Evolutionary conservation across 1,140 invertebrate genomes (phyloP).

Genomic region (Sitophilus oryzae): DNA sequence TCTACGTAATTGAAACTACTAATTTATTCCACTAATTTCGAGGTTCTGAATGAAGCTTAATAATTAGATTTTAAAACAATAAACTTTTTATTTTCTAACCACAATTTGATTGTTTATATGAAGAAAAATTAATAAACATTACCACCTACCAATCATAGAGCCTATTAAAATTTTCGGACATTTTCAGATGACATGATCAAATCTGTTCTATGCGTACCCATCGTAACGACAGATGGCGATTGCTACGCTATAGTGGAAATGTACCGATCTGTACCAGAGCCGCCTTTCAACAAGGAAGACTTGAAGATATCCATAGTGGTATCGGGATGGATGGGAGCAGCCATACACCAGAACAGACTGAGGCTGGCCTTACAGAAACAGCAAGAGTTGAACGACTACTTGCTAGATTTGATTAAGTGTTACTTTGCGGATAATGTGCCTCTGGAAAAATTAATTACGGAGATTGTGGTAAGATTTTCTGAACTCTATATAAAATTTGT

Average conservation of each 20-base stretch:
- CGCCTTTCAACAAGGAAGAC: slow-evolving; percentile 35
- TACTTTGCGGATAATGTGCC: slow-evolving; percentile 50
- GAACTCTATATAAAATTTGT: too few relatives aligned
- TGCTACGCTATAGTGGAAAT: slow-evolving; percentile 52
- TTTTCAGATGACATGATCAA: slow-evolving; percentile 42
- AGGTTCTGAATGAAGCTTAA: too few relatives aligned
- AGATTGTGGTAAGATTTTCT: slow-evolving; percentile 48
- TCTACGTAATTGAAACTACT: too few relatives aligned
- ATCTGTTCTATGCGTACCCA: slow-evolving; percentile 50
- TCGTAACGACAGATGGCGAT: slow-evolving; percentile 49
- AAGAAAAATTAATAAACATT: background rate
- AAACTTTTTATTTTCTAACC: too few relatives aligned
- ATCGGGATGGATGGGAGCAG: slow-evolving; percentile 51
- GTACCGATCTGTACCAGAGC: slow-evolving; percentile 42
- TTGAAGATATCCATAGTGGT: slow-evolving; percentile 44
- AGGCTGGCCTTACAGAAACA: slow-evolving; percentile 47
- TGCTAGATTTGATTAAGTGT: slow-evolving; percentile 46
- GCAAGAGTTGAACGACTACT: slow-evolving; percentile 47
- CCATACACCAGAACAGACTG: slow-evolving; percentile 50
- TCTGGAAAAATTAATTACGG: slow-evolving; percentile 50
- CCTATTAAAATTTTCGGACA: background rate
- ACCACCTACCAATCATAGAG: background rate
- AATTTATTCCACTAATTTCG: too few relatives aligned
- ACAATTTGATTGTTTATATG: too few relatives aligned
- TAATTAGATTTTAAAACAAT: too few relatives aligned